Conservation (phyloP, 2,113 vertebrate species). For the Otis tarda region DNA sequence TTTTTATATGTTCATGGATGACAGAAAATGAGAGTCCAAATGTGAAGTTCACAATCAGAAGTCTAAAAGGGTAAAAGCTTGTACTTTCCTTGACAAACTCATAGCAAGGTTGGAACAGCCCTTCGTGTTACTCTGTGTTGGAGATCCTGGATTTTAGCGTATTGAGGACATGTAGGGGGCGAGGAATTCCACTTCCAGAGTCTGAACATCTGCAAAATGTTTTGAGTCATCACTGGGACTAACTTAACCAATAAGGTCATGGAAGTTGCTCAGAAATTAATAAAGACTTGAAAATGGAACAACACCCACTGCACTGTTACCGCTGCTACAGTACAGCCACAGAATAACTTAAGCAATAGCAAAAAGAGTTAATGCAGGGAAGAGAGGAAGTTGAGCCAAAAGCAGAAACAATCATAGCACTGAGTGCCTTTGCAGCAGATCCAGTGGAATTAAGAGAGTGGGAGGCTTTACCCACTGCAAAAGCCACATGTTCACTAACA, state of each 20-base stretch:
- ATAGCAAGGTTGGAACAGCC: neutral
- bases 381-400: conserved; percentile 28
- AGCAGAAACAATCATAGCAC: neutral
- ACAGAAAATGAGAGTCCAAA: conserved; percentile 55
- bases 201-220: neutral
- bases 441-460: neutral
- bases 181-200: neutral
- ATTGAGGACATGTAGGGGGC: neutral
- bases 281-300: neutral
- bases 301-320: neutral
- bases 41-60: conserved; percentile 69
- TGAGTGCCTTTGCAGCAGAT: neutral
- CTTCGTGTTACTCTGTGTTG: neutral
- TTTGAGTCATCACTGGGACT: neutral
- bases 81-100: conserved; percentile 10
- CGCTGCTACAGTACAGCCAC: neutral
- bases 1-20: conserved; percentile 77
- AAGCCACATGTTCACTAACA: conserved; percentile 2
- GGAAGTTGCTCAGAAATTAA: neutral
- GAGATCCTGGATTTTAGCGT: neutral
- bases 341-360: neutral
- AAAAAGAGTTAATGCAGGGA: neutral
- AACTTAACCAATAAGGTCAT: neutral
- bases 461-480: conserved; percentile 9
- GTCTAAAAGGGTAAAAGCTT: conserved; percentile 65